phyloP scores from a whole-genome alignment of 2,797 vertebrate species.

The Melanotaenia maccullochi region DNA sequence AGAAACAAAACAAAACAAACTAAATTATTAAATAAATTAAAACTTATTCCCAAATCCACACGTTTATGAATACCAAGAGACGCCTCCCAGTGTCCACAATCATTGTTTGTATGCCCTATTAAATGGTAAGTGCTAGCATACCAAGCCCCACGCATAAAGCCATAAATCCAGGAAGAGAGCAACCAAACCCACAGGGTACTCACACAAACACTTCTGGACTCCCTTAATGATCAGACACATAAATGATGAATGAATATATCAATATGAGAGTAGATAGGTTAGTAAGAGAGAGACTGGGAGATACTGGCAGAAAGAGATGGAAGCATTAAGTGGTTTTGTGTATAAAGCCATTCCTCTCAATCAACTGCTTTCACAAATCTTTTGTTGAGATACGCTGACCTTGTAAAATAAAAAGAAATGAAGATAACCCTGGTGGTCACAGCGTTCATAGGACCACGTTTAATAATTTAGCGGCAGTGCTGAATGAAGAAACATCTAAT shows the following conservation, averaged over 20 bases:
- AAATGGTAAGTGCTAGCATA: conserved; percentile 77
- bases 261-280: conserved; percentile 72
- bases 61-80: conserved; percentile 52
- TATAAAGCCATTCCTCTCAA: conserved; percentile 50
- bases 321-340: conserved; percentile 68
- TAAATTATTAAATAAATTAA: neutral
- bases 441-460: conserved; percentile 38
- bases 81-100: conserved; percentile 56
- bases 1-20: conserved; percentile 25
- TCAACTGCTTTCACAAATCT: conserved; percentile 58
- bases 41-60: conserved; percentile 34
- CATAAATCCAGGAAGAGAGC: conserved; percentile 67
- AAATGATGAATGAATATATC: conserved; percentile 80
- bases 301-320: conserved; percentile 38
- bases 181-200: conserved; percentile 63
- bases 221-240: conserved; percentile 77
- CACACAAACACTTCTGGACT: conserved; percentile 63
- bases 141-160: conserved; percentile 60
- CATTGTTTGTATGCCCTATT: conserved; percentile 73
- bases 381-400: conserved; percentile 25
- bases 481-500: conserved; percentile 44
- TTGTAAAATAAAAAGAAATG: conserved; percentile 46
- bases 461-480: conserved; percentile 49
- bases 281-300: conserved; percentile 39
- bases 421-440: conserved; percentile 54